phyloP scores from a whole-genome alignment of 2,888 invertebrate genomes.

The Parascotia fuliginaria region DNA sequence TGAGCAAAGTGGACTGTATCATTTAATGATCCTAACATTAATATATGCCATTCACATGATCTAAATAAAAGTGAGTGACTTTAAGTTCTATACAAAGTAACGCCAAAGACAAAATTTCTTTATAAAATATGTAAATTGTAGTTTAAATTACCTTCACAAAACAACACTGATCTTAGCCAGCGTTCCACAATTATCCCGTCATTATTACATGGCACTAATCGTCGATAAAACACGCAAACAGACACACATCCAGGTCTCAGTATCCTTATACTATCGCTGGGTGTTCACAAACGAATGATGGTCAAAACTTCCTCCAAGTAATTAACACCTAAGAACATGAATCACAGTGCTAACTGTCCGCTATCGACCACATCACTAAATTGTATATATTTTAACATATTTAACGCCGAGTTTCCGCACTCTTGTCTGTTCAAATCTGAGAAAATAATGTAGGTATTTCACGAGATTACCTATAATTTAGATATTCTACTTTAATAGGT shows the following conservation, averaged over 20 bases:
- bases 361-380: background rate
- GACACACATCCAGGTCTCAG: background rate
- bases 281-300: background rate
- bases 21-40: too few species aligned
- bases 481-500: conserved; percentile 7
- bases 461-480: conserved; percentile 9
- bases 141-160: too few species aligned
- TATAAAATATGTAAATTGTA: too few species aligned
- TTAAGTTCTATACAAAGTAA: too few species aligned
- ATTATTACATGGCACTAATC: background rate
- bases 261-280: background rate
- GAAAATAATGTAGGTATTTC: conserved; percentile 7
- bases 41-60: too few species aligned
- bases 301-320: background rate
- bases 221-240: background rate
- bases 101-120: too few species aligned
- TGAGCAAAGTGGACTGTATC: too few species aligned
- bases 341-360: background rate
- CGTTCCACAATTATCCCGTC: too few species aligned
- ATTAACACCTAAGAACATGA: background rate
- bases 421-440: background rate
- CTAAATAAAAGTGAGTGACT: too few species aligned
- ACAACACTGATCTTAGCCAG: too few species aligned
- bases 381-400: conserved; percentile 1
- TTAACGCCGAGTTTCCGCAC: conserved; percentile 3